Evolutionary conservation across 2,797 vertebrate species (phyloP).

Genomic region (Crocodylus rhombifer): DNA sequence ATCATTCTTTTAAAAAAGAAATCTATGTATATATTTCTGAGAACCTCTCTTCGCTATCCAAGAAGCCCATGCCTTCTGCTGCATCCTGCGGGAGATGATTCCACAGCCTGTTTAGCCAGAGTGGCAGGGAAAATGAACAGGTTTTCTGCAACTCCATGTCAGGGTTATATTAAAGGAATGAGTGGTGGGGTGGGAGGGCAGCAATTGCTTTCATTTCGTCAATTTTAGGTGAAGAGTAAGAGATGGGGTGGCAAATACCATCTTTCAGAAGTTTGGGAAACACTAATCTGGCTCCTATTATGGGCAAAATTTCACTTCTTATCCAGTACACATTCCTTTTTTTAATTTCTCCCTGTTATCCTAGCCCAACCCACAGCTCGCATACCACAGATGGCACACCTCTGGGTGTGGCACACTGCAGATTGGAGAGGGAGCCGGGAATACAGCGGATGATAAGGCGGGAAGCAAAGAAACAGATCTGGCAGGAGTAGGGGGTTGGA

Average conservation of each 20-base stretch:
- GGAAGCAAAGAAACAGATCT: no score
- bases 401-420: no score
- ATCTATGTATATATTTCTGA: background rate
- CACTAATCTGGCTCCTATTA: background rate
- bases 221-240: no score
- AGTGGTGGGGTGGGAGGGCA: background rate
- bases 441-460: no score
- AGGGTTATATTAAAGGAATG: background rate
- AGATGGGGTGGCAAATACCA: background rate
- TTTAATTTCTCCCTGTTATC: constrained; percentile 33
- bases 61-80: background rate
- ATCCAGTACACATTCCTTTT: constrained; percentile 9
- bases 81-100: background rate
- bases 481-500: no score
- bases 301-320: background rate
- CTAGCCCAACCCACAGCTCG: background rate
- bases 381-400: no score
- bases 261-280: constrained; percentile 41
- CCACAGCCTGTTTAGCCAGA: background rate
- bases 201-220: background rate
- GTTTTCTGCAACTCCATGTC: background rate
- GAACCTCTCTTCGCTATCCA: background rate
- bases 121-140: background rate
- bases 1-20: background rate
- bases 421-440: no score